Evolutionary conservation across 2,797 vertebrate species (phyloP).

Genomic region (Centropyge bicolor): DNA sequence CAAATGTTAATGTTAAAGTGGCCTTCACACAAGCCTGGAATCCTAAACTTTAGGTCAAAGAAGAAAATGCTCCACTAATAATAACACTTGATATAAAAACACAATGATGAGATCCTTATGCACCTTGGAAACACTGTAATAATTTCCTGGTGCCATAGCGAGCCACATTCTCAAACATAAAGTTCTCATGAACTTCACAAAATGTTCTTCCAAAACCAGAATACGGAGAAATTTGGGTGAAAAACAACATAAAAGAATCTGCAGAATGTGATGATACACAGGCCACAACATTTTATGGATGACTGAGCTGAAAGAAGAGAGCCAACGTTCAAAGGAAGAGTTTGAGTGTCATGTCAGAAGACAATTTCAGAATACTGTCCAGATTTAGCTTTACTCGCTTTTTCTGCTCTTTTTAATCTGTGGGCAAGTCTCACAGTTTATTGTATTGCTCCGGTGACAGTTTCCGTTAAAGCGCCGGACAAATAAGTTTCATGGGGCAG

Average conservation of each 20-base stretch:
- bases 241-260: conserved; percentile 10
- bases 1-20: neutral
- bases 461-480: neutral
- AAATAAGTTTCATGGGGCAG: neutral
- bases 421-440: no score
- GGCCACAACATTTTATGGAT: conserved; percentile 17
- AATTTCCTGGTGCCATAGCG: neutral
- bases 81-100: neutral
- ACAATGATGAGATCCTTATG: neutral
- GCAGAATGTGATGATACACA: conserved; percentile 19
- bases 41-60: neutral
- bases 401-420: neutral
- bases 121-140: neutral
- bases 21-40: neutral
- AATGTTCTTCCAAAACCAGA: conserved; percentile 17
- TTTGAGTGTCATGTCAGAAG: neutral
- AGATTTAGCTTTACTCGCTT: conserved; percentile 5
- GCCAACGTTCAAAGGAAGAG: conserved; percentile 17
- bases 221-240: neutral
- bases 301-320: conserved; percentile 16
- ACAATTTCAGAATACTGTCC: conserved; percentile 24
- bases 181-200: neutral
- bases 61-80: neutral
- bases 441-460: neutral
- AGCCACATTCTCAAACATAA: neutral